phyloP scores from a whole-genome alignment of 2,113 vertebrate genomes.

The Cochlearius cochlearius region DNA sequence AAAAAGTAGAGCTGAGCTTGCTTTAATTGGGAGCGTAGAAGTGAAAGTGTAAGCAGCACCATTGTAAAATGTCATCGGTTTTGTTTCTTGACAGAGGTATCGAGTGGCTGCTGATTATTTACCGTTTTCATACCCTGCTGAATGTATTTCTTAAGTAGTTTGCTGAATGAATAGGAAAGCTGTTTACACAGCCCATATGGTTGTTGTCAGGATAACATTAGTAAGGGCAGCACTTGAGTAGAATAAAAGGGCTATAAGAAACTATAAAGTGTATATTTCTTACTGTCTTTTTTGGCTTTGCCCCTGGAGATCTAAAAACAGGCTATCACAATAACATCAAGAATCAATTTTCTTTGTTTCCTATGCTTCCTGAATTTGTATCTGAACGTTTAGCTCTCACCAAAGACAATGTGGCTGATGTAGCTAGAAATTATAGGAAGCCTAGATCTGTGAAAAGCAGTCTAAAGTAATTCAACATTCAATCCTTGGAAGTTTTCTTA shows the following conservation, averaged over 20 bases:
- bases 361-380: neutral
- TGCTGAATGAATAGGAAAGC: slow-evolving; percentile 8
- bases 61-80: slow-evolving; percentile 14
- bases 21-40: neutral
- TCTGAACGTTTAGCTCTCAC: neutral
- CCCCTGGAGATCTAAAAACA: neutral
- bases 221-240: neutral
- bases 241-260: neutral
- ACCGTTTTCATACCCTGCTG: neutral
- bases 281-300: neutral
- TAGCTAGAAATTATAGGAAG: neutral
- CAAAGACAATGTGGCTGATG: neutral
- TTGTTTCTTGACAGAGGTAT: slow-evolving; percentile 14
- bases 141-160: neutral
- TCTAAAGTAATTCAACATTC: neutral
- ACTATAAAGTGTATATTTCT: neutral
- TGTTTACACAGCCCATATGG: neutral
- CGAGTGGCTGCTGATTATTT: slow-evolving; percentile 27
- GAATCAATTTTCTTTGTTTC: neutral
- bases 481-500: neutral
- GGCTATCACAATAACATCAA: neutral
- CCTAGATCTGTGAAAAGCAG: neutral
- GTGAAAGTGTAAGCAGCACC: neutral
- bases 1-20: slow-evolving; percentile 9
- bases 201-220: neutral